phyloP scores from a whole-genome alignment of 2,113 vertebrate species.

The Nycticebus coucang region DNA sequence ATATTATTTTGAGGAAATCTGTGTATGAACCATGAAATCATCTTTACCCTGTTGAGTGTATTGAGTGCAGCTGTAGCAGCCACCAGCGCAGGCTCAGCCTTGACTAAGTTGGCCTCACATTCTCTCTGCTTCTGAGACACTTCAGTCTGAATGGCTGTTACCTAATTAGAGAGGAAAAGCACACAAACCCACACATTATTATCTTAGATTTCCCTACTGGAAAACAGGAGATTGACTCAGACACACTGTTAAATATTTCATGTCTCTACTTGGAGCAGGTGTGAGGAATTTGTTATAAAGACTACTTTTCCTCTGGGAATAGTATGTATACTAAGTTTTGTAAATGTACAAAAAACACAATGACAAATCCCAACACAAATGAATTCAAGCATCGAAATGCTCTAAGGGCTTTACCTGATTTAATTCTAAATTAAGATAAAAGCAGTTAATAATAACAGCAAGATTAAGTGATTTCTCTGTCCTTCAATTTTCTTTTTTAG shows the following conservation, averaged over 20 bases:
- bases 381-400: neutral
- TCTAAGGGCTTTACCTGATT: neutral
- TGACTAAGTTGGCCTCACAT: conserved; percentile 88
- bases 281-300: neutral
- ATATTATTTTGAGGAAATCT: neutral
- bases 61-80: conserved; percentile 88
- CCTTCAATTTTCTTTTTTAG: neutral
- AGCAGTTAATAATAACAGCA: neutral
- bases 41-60: conserved; percentile 91
- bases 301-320: neutral
- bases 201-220: neutral
- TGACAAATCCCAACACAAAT: neutral
- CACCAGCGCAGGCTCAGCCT: conserved; percentile 89
- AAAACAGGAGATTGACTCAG: neutral
- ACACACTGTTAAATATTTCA: neutral
- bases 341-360: neutral
- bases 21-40: neutral
- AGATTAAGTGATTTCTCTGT: neutral
- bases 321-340: neutral
- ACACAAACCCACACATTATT: neutral
- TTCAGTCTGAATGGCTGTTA: conserved; percentile 88
- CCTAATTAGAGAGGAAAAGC: conserved; percentile 78
- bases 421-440: neutral
- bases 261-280: neutral
- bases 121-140: conserved; percentile 88